These are phyloP conservation scores for Macrobrachium rosenbergii DNA, from an alignment of 1,140 invertebrate species.

Conservation along the genomic window DNA sequence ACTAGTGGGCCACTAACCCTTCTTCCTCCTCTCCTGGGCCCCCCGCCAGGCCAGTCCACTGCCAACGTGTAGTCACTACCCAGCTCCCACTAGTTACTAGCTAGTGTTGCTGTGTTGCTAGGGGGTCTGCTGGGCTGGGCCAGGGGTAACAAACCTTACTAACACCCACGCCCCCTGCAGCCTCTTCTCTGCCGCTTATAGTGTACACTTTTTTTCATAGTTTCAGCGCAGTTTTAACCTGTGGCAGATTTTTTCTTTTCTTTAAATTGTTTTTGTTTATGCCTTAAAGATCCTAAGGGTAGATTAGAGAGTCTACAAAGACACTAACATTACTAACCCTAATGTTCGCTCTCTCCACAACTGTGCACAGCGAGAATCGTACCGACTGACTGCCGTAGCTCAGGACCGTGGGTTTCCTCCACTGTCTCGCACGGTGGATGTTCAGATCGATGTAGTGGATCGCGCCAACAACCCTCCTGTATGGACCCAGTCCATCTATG, in stretches of 20 bases:
- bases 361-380: conserved; percentile 88
- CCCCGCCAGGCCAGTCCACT: conserved; percentile 44
- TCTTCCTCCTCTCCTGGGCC: conserved; percentile 18
- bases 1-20: conserved; percentile 57
- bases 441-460: conserved; percentile 97
- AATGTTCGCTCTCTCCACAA: conserved; percentile 64
- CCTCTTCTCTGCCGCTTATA: conserved; percentile 60
- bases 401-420: conserved; percentile 95
- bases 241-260: conserved; percentile 62
- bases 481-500: conserved; percentile 95
- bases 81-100: conserved; percentile 59
- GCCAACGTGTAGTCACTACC: conserved; percentile 58
- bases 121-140: conserved; percentile 56
- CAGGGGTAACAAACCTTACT: conserved; percentile 55
- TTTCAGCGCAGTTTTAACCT: conserved; percentile 57
- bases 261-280: conserved; percentile 57
- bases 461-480: conserved; percentile 94
- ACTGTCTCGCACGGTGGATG: conserved; percentile 93
- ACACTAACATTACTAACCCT: conserved; percentile 65
- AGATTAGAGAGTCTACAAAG: conserved; percentile 63
- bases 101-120: conserved; percentile 62
- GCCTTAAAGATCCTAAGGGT: conserved; percentile 56
- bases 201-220: conserved; percentile 57
- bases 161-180: conserved; percentile 53
- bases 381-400: conserved; percentile 96